phyloP scores from a whole-genome alignment of 1,140 invertebrate species.

The Pseudomyrmex cubaensis region DNA sequence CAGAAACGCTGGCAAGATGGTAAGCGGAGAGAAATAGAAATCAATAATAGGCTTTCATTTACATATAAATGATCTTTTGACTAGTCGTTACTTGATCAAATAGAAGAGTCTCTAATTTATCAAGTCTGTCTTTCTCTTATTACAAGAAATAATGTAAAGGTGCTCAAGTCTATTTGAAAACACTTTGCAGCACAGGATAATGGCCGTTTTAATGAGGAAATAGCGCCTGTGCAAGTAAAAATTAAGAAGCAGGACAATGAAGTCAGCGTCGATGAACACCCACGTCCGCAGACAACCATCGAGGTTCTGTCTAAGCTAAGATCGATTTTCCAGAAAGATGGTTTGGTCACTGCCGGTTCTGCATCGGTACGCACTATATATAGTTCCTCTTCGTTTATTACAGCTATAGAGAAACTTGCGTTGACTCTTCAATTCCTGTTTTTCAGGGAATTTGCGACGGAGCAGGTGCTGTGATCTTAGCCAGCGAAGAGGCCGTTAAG shows the following conservation, averaged over 20 bases:
- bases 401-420: not conserved
- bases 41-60: not conserved
- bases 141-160: not conserved
- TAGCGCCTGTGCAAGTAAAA: conserved; percentile 94
- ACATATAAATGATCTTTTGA: too few relatives aligned
- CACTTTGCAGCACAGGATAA: conserved; percentile 91
- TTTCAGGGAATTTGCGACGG: conserved; percentile 97
- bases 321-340: conserved; percentile 98
- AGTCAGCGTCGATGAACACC: conserved; percentile 97
- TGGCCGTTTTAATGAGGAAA: conserved; percentile 96
- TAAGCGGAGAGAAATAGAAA: conserved; percentile 72
- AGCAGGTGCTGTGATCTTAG: conserved; percentile 95
- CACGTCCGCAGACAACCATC: conserved; percentile 95
- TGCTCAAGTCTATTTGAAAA: not conserved
- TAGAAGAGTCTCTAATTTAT: conserved; percentile 44
- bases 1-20: conserved; percentile 93
- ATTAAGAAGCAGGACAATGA: conserved; percentile 92
- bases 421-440: not conserved
- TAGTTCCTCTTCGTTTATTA: not conserved
- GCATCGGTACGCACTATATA: conserved; percentile 92
- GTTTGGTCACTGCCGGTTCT: conserved; percentile 97
- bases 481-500: conserved; percentile 95
- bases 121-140: not conserved
- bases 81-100: conserved; percentile 1
- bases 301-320: conserved; percentile 94